Percentiles rank a stretch among this genome's conserved stretches.
Evolutionary conservation across 2,113 vertebrate genomes (phyloP).

Genomic region (Poeciliopsis retropinna): DNA sequence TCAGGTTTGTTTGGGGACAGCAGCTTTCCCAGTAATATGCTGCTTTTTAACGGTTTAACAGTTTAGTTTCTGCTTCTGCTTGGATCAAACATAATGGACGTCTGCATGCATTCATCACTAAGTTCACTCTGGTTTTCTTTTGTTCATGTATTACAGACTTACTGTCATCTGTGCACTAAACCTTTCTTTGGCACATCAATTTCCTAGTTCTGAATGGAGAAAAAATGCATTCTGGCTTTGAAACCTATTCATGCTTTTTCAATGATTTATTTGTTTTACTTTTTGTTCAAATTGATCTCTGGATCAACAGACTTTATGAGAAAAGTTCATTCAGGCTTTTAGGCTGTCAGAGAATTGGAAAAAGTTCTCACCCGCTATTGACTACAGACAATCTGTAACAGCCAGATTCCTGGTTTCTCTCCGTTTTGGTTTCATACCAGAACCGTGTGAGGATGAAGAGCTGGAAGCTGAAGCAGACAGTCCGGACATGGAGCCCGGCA

Average conservation of each 20-base stretch:
- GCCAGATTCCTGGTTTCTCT: constrained; percentile 9
- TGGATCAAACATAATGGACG: constrained; percentile 49
- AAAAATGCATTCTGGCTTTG: constrained; percentile 8
- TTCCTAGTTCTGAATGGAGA: constrained; percentile 2
- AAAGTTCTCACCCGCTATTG: constrained; percentile 9
- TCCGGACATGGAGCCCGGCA: constrained; percentile 86
- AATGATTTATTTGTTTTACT: neutral
- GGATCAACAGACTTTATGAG: constrained; percentile 10
- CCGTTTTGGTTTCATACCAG: constrained; percentile 71
- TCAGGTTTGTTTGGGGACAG: neutral
- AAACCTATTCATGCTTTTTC: constrained; percentile 18
- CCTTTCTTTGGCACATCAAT: constrained; percentile 5
- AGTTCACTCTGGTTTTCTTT: constrained; percentile 27
- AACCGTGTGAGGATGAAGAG: constrained; percentile 84
- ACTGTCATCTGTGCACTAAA: constrained; percentile 11
- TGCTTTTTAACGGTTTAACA: constrained; percentile 29
- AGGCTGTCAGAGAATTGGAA: constrained; percentile 18
- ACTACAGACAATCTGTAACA: neutral
- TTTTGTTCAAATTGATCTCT: constrained; percentile 13
- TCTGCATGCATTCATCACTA: constrained; percentile 70
- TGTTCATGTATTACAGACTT: constrained; percentile 11
- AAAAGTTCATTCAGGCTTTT: constrained; percentile 18
- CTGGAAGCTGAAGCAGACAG: constrained; percentile 88
- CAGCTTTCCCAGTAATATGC: neutral
- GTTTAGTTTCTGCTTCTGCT: constrained; percentile 37